A percentile compares a stretch with the other conserved stretches of the same genome.
Conservation (phyloP, 2,888 invertebrate species). For the Nasonovia ribisnigri region DNA sequence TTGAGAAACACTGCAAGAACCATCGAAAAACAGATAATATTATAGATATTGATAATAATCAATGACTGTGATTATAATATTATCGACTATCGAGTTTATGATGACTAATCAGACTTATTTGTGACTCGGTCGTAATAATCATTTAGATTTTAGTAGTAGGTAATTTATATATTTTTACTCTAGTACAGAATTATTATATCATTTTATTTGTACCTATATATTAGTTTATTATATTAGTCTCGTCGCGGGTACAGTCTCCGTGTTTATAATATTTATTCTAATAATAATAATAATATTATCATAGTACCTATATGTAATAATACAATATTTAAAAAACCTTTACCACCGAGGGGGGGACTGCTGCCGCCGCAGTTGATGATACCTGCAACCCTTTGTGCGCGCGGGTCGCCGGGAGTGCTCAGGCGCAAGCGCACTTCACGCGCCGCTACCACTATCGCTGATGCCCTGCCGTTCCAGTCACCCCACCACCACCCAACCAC, state of each 20-base stretch:
- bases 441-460: background rate
- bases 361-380: background rate
- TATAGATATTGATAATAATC: background rate
- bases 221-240: background rate
- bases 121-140: background rate
- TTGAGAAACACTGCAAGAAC: background rate
- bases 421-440: conserved; percentile 49
- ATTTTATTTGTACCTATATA: background rate
- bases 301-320: background rate
- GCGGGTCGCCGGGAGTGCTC: background rate
- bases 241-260: background rate
- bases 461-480: background rate
- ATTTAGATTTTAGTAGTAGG: background rate
- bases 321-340: background rate
- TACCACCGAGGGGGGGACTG: background rate
- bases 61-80: background rate
- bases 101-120: background rate
- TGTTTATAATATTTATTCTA: background rate
- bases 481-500: background rate
- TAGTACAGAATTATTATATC: background rate
- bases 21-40: background rate
- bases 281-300: background rate
- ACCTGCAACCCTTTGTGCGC: conserved; percentile 51
- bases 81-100: background rate
- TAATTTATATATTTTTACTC: background rate